phyloP scores from a whole-genome alignment of 1,140 invertebrate species.

The Papilio polytes region DNA sequence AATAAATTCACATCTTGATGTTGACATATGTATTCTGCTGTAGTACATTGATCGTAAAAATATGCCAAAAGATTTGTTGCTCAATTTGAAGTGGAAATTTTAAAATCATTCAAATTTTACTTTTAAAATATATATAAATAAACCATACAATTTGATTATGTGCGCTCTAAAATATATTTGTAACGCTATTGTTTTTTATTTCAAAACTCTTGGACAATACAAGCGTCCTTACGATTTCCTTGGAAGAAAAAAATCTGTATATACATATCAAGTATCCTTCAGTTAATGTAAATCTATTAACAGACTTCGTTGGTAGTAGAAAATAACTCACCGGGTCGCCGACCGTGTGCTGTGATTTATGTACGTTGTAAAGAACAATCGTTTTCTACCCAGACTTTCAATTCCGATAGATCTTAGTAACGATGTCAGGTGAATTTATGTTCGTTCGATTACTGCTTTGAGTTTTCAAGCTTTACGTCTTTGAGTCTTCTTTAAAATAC shows the following conservation, averaged over 20 bases:
- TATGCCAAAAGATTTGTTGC: constrained; percentile 23
- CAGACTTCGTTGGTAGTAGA: background rate
- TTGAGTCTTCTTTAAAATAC: too few relatives aligned
- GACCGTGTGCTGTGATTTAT: background rate
- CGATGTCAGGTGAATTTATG: background rate
- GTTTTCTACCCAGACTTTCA: background rate
- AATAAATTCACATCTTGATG: constrained; percentile 3
- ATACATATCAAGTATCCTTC: background rate
- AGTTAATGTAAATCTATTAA: constrained; percentile 1
- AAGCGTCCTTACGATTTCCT: too few relatives aligned
- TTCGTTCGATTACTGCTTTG: too few relatives aligned
- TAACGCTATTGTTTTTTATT: too few relatives aligned
- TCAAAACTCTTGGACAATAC: too few relatives aligned
- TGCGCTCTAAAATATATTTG: too few relatives aligned
- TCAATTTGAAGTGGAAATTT: background rate
- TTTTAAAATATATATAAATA: background rate
- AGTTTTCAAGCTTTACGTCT: too few relatives aligned
- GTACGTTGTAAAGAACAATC: background rate
- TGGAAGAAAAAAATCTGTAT: too few relatives aligned
- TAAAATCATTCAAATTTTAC: background rate
- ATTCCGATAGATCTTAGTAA: background rate
- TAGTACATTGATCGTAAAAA: constrained; percentile 24
- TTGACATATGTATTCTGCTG: constrained; percentile 16
- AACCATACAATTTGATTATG: background rate
- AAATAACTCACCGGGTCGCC: background rate